Conservation (phyloP, 2,888 invertebrate genomes). For the Lucinisca nassula region DNA sequence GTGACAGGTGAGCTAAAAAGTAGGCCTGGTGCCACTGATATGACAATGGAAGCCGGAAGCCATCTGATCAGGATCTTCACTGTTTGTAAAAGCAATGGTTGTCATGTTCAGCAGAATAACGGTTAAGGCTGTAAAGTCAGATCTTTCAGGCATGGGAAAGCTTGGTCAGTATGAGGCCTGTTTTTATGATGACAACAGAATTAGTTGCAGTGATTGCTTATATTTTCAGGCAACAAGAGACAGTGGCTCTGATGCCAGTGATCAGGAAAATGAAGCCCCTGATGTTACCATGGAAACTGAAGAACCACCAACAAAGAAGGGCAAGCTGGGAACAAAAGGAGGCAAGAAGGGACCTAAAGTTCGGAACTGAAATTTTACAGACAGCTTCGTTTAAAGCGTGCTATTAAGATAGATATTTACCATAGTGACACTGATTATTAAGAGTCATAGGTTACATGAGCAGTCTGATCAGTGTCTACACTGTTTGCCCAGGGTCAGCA, state of each 20-base stretch:
- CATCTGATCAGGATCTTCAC: too few species aligned
- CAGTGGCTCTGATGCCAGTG: constrained; percentile 29
- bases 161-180: not conserved
- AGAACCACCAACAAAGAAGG: constrained; percentile 39
- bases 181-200: not conserved
- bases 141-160: too few species aligned
- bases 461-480: not conserved
- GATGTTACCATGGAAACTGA: constrained; percentile 18
- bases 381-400: too few species aligned
- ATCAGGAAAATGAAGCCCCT: constrained; percentile 51
- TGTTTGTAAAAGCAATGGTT: too few species aligned
- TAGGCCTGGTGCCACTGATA: too few species aligned
- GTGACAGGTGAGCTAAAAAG: too few species aligned
- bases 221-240: constrained; percentile 12
- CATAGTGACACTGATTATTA: too few species aligned
- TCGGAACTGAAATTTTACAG: not conserved
- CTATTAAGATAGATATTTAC: too few species aligned
- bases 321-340: constrained; percentile 11
- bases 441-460: not conserved
- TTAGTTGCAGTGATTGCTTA: not conserved
- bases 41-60: too few species aligned
- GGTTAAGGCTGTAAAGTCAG: too few species aligned
- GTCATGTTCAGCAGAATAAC: too few species aligned
- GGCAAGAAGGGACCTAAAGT: constrained; percentile 9
- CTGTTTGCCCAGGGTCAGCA: too few species aligned